Conservation (phyloP, 2,888 invertebrate genomes). For the Amiota minor region DNA sequence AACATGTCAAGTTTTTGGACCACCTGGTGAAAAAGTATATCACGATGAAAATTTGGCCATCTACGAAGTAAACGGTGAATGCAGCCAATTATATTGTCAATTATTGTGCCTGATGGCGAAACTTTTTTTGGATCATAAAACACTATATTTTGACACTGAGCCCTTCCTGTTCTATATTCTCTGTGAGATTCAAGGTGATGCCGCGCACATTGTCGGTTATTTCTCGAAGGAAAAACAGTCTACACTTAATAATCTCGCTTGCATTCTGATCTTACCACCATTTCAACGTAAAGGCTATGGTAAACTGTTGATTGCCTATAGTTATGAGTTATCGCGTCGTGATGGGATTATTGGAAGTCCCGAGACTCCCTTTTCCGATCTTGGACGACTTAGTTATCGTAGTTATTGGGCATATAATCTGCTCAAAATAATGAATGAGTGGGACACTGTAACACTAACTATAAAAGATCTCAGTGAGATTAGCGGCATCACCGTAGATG, state of each 20-base stretch:
- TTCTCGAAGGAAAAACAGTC: conserved; percentile 99
- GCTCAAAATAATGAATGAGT: conserved; percentile 89
- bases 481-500: conserved; percentile 96
- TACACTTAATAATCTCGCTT: conserved; percentile 94
- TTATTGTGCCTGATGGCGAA: conserved; percentile 96
- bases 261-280: conserved; percentile 96
- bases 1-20: conserved; percentile 90
- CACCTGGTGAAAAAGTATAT: conserved; percentile 97
- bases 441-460: conserved; percentile 85
- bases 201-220: conserved; percentile 94
- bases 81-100: conserved; percentile 97
- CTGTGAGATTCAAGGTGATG: conserved; percentile 90
- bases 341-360: conserved; percentile 97
- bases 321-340: conserved; percentile 95
- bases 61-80: conserved; percentile 97
- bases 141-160: conserved; percentile 97
- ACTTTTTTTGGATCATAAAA: conserved; percentile 97
- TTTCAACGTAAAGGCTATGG: conserved; percentile 97
- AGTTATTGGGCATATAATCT: conserved; percentile 98
- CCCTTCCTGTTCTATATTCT: conserved; percentile 95
- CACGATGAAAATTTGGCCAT: conserved; percentile 94
- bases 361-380: conserved; percentile 96
- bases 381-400: conserved; percentile 95
- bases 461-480: conserved; percentile 94
- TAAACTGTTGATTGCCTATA: conserved; percentile 95